phyloP scores from a whole-genome alignment of 2,797 vertebrate genomes.

The Discoglossus pictus region DNA sequence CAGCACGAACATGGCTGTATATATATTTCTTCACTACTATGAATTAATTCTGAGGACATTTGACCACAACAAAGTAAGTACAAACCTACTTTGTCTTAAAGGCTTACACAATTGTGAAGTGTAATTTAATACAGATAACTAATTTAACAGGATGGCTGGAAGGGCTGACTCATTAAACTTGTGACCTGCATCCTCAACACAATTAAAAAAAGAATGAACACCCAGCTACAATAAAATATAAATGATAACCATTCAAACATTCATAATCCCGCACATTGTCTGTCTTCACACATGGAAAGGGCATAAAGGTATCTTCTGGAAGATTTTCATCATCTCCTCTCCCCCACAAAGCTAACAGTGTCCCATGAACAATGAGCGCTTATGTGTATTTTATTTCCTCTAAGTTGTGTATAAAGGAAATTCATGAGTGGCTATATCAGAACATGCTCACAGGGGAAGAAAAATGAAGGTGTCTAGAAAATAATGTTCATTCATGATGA shows the following conservation, averaged over 20 bases:
- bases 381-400: slow-evolving; percentile 12
- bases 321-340: slow-evolving; percentile 42
- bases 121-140: slow-evolving; percentile 19
- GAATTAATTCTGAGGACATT: background rate
- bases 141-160: slow-evolving; percentile 3
- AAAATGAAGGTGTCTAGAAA: background rate
- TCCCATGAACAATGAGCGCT: slow-evolving; percentile 22
- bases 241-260: slow-evolving; percentile 23
- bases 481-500: background rate
- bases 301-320: slow-evolving; percentile 18
- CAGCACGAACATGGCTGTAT: too few relatives aligned
- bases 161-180: slow-evolving; percentile 42
- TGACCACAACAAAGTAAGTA: background rate
- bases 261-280: slow-evolving; percentile 15
- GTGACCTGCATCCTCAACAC: slow-evolving; percentile 29
- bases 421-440: slow-evolving; percentile 37
- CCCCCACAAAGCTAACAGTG: slow-evolving; percentile 37
- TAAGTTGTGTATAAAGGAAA: slow-evolving; percentile 43
- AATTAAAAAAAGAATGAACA: slow-evolving; percentile 18
- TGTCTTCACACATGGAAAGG: slow-evolving; percentile 29
- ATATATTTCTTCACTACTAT: background rate
- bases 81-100: slow-evolving; percentile 15
- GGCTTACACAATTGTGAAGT: slow-evolving; percentile 2
- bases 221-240: slow-evolving; percentile 26
- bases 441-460: slow-evolving; percentile 40